Conservation (phyloP, 2,888 invertebrate genomes). For the Bibio marci region DNA sequence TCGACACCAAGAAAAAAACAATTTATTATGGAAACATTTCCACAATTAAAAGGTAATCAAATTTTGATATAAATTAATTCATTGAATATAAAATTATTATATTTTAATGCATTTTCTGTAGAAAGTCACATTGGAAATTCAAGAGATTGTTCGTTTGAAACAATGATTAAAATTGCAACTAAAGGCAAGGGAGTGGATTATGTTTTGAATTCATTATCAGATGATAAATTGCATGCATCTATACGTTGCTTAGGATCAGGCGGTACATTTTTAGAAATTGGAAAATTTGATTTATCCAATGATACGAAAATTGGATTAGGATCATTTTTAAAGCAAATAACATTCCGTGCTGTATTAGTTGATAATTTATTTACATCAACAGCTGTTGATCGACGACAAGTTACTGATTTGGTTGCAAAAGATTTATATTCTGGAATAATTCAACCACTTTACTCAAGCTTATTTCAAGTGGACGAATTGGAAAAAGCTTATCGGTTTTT, state of each 20-base stretch:
- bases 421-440: conserved; percentile 50
- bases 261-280: conserved; percentile 69
- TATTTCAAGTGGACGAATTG: conserved; percentile 45
- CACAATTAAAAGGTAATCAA: conserved; percentile 32
- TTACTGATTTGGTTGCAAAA: conserved; percentile 32
- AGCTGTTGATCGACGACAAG: conserved; percentile 32
- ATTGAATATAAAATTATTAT: not conserved
- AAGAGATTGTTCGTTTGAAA: conserved; percentile 71
- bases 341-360: conserved; percentile 62
- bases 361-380: conserved; percentile 44
- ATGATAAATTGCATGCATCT: conserved; percentile 70
- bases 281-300: conserved; percentile 61
- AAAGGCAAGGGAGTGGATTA: conserved; percentile 79
- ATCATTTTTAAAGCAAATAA: conserved; percentile 49
- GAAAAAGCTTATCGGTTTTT: conserved; percentile 54
- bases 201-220: conserved; percentile 79
- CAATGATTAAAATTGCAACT: conserved; percentile 62
- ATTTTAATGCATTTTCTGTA: not conserved
- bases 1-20: conserved; percentile 44
- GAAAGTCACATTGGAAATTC: conserved; percentile 61
- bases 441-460: conserved; percentile 44
- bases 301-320: conserved; percentile 40
- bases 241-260: conserved; percentile 38
- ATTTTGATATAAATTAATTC: not conserved
- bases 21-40: conserved; percentile 37